Evolutionary conservation across 2,797 vertebrate genomes (phyloP), one percentile per base, ranked within the genome.

Genomic region (Pteropus rufus): DNA sequence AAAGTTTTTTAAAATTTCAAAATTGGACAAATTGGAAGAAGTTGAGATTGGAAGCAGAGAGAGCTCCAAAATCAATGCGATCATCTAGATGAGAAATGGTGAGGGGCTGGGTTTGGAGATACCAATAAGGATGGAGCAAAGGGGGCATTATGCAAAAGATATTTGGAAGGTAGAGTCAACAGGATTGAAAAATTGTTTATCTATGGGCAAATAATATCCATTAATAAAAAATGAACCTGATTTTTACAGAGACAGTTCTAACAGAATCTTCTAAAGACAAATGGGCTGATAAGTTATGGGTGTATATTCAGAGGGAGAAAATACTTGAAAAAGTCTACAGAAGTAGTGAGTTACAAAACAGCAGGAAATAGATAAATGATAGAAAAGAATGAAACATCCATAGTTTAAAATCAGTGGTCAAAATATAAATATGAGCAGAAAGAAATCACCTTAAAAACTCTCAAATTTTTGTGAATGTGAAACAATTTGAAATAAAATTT

Each of bases 361-460:
- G 31, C 58, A 93, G 54, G 81, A 80, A 94, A 62, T 84, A 70
- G 39, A 8, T 87, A 75, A 29, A 23, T 92, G 24, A 18, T 88
- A 39, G 56, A 69, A 73, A 92, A 49, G 3, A 89, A 76, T 77
- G 31, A 93, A 93, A 76, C 11, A 80, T 62, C n/a, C 44, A 65
- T 73, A 94, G 60, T 89, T 97, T 29, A 92, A 89, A 87, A 79
- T 95, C 31, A 91, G 44, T 60, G 7, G 21, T 90, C 29, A 85
- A 73, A 18, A 75, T 39, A 62, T 15, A 93, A 85, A 75, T 77
- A 58, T 31, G 44, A 73, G 23, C 34, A 65, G 15, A 95, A 82
- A 89, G 75, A 92, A 94, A 91, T 81, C 36, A 36, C 29, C 39
- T 92, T 85, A 82, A 81, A 41, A 88, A 31, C 8, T 80, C 36